Conservation (phyloP, 2,113 vertebrate species). For the Poecilia latipinna region DNA sequence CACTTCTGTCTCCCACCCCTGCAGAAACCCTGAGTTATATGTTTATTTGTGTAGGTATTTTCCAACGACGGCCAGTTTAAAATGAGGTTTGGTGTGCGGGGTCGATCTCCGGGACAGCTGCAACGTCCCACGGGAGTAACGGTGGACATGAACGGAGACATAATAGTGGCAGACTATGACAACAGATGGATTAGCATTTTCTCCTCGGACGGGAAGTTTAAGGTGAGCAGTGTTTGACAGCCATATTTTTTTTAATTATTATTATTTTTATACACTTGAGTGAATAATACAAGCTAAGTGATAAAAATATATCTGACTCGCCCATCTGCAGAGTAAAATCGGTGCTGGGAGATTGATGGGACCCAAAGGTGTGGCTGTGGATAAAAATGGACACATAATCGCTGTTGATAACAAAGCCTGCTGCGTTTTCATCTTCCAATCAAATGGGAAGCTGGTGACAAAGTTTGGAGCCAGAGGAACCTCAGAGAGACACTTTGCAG, state of each 20-base stretch:
- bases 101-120: slow-evolving; percentile 94
- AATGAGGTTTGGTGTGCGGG: slow-evolving; percentile 93
- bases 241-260: background rate
- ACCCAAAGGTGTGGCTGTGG: slow-evolving; percentile 94
- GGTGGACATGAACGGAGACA: slow-evolving; percentile 93
- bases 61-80: slow-evolving; percentile 95
- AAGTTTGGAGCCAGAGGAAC: slow-evolving; percentile 92
- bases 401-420: slow-evolving; percentile 97
- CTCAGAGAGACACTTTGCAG: slow-evolving; percentile 92
- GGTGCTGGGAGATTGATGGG: slow-evolving; percentile 94
- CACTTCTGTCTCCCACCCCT: background rate
- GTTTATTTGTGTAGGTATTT: slow-evolving; percentile 83
- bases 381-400: slow-evolving; percentile 95
- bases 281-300: background rate
- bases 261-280: background rate
- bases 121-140: slow-evolving; percentile 96
- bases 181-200: slow-evolving; percentile 99
- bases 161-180: slow-evolving; percentile 96
- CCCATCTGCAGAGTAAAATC: slow-evolving; percentile 86
- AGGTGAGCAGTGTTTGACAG: slow-evolving; percentile 78
- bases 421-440: slow-evolving; percentile 97
- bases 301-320: background rate
- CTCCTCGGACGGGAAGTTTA: slow-evolving; percentile 96
- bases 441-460: slow-evolving; percentile 94
- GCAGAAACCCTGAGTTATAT: background rate